Base-by-base conservation (phyloP, 1,140 invertebrate species). In the Megathymus violae region DNA sequence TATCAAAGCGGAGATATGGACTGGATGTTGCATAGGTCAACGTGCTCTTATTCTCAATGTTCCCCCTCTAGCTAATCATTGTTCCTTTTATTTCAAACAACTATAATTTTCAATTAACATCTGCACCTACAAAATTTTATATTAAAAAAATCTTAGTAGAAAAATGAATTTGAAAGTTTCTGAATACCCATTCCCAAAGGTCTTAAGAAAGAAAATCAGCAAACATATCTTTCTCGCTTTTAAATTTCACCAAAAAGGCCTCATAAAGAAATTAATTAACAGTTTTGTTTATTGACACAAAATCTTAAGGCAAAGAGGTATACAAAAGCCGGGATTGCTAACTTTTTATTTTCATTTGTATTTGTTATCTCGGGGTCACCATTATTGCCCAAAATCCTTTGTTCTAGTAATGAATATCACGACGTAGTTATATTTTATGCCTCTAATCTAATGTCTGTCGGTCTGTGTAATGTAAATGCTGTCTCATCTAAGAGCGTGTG, bases 371-470 rank as follows among this genome's bases (percentile, higher is more conserved):
- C 15, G 40, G 40, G 17, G 16, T 44, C 43, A 44, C 4, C 43
- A 44, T 44, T 44, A 19, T 44, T 44, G 43, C 16, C 9, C 43
- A 16, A 22, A 44, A 44, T 44, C 43, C 43, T 22, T 44, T 44
- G 15, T 44, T 19, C 16, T 16, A 11, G 9, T 44, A 44, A 44
- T 44, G 43, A 44, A 44, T 19, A n/a, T 22, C 17, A 44, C 43
- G 15, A 9, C 15, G 43, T 3, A 44, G 43, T 19, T 11, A 44
- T 44, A 44, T 44, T 44, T 44, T 44, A 44, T 19, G 16, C 10
- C 22, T 22, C 6, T 44, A 44, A 44, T 44, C 43, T 44, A 9
- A 10, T 17, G n/a, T 44, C 43, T 44, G 43, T 17, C 0, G 16
- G n/a, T 44, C 43, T 44, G 43, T 17, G 15, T 17, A 44, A 44